Conservation (phyloP, 2,888 invertebrate genomes). For the Lasioglossum vierecki region DNA sequence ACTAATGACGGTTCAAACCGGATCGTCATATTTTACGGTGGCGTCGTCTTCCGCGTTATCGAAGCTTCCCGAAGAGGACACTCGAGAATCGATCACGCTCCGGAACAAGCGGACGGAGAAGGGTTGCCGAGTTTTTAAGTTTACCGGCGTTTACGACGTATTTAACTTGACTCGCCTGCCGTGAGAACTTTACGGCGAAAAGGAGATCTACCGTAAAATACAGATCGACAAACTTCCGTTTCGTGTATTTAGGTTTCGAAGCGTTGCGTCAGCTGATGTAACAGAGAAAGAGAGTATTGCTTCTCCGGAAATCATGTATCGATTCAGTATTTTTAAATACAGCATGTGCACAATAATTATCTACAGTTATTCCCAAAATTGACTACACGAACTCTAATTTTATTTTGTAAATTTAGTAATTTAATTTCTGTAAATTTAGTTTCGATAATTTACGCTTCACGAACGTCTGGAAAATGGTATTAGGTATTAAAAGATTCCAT, state of each 20-base stretch:
- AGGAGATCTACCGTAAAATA: background rate
- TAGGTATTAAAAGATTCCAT: too few species aligned
- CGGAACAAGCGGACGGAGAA: background rate
- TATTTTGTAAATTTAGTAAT: too few species aligned
- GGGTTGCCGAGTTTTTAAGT: slow-evolving; percentile 28
- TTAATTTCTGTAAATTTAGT: too few species aligned
- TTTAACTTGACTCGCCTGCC: background rate
- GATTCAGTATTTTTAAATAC: too few species aligned
- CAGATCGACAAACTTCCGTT: background rate
- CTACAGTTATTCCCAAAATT: too few species aligned
- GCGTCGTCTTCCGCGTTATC: slow-evolving; percentile 29
- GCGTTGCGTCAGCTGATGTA: background rate
- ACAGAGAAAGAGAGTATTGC: background rate
- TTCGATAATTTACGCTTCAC: too few species aligned
- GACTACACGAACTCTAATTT: too few species aligned
- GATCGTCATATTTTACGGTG: slow-evolving; percentile 39
- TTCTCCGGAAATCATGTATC: background rate
- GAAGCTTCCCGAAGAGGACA: background rate
- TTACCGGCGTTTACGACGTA: slow-evolving; percentile 3
- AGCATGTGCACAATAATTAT: too few species aligned
- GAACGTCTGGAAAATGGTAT: too few species aligned
- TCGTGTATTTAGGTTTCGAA: background rate
- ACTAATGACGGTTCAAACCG: slow-evolving; percentile 36
- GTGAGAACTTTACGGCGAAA: background rate
- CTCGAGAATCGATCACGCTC: slow-evolving; percentile 28